Evolutionary conservation across 2,797 vertebrate genomes (phyloP).

Genomic region (Chloroceryle amazona): DNA sequence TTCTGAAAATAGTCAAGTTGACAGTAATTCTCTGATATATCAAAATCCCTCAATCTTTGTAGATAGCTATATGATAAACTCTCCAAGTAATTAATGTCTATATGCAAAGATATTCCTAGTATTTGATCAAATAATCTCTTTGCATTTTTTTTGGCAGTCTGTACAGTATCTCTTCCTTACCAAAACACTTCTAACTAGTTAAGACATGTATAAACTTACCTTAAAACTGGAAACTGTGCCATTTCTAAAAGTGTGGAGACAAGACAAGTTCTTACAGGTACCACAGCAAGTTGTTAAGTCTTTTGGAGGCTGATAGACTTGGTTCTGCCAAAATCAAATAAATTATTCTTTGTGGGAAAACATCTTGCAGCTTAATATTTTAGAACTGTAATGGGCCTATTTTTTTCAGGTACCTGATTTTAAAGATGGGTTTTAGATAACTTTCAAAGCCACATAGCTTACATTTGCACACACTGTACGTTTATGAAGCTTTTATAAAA

Average conservation of each 20-base stretch:
- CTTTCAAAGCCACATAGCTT: neutral
- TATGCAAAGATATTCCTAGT: neutral
- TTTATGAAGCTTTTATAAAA: neutral
- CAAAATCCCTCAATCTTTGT: neutral
- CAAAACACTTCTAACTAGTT: no score
- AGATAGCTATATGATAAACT: neutral
- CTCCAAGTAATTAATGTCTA: neutral
- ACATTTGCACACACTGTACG: neutral
- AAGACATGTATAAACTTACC: constrained; percentile 74
- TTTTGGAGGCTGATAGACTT: constrained; percentile 91
- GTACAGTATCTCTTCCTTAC: neutral
- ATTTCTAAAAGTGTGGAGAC: constrained; percentile 88
- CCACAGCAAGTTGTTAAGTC: constrained; percentile 93
- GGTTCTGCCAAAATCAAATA: constrained; percentile 84
- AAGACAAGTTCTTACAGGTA: constrained; percentile 92
- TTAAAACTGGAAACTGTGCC: constrained; percentile 87
- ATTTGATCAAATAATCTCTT: neutral
- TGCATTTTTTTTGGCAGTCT: neutral
- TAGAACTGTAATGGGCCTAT: neutral
- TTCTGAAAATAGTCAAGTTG: neutral
- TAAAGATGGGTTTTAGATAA: neutral
- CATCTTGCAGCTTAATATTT: neutral
- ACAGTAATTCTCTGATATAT: neutral
- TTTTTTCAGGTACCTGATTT: neutral
- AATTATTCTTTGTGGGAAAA: neutral